A percentile compares a stretch with the other conserved stretches of the same genome.
Conservation (phyloP, 2,113 vertebrate genomes). For the Psettodes erumei region DNA sequence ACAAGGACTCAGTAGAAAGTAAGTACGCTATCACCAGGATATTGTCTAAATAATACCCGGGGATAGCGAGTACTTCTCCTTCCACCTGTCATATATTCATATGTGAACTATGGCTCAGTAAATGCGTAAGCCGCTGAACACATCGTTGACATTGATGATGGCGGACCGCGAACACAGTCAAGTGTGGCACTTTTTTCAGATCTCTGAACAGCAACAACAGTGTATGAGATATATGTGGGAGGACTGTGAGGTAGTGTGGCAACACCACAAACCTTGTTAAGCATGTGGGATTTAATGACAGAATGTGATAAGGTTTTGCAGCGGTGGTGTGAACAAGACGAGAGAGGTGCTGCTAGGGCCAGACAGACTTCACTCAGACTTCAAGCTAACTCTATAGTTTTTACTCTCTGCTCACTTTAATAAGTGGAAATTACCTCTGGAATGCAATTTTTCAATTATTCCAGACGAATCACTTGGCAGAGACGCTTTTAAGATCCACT, state of each 20-base stretch:
- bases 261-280: not conserved
- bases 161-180: not conserved
- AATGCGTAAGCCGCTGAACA: not conserved
- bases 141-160: not conserved
- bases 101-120: not conserved
- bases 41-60: not conserved
- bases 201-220: not conserved
- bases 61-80: too few species aligned
- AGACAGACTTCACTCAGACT: too few species aligned
- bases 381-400: too few species aligned
- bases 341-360: too few species aligned
- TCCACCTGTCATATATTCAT: not conserved
- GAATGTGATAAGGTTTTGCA: too few species aligned
- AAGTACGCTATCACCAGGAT: not conserved
- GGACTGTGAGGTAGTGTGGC: not conserved
- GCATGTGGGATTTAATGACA: too few species aligned
- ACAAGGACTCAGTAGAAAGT: not conserved
- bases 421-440: too few species aligned
- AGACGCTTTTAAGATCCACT: too few species aligned
- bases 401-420: too few species aligned
- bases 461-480: not conserved
- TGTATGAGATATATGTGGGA: not conserved
- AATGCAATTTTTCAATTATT: not conserved
- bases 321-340: too few species aligned
- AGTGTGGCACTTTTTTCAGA: not conserved